Conservation (phyloP, 2,888 invertebrate genomes). For the Drosophila aldrichi region DNA sequence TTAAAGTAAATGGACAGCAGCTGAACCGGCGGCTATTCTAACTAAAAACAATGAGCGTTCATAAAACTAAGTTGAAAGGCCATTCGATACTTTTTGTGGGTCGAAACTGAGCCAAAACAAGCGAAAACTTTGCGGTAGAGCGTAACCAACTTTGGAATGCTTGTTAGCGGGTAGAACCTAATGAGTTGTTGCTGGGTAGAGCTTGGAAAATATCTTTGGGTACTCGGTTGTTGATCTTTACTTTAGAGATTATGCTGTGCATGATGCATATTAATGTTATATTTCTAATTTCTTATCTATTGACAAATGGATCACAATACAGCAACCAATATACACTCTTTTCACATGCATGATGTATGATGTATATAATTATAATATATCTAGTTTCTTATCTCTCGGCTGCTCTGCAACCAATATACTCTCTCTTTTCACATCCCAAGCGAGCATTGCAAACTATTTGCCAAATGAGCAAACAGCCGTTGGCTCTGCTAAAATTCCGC, state of each 20-base stretch:
- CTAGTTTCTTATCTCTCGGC: too few relatives aligned
- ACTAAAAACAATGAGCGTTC: constrained; percentile 27
- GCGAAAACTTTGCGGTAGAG: background rate
- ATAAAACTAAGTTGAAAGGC: constrained; percentile 48
- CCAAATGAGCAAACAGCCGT: constrained; percentile 48
- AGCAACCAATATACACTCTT: too few relatives aligned
- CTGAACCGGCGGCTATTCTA: constrained; percentile 29
- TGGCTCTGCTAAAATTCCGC: constrained; percentile 11
- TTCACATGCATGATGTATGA: too few relatives aligned
- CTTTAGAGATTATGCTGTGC: too few relatives aligned
- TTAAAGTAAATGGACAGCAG: constrained; percentile 65
- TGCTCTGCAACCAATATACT: background rate
- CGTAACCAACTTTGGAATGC: background rate
- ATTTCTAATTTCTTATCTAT: too few relatives aligned
- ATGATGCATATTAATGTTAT: too few relatives aligned
- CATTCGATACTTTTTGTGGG: constrained; percentile 45
- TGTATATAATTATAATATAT: too few relatives aligned
- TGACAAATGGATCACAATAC: too few relatives aligned
- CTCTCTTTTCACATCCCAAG: background rate
- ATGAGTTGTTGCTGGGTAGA: too few relatives aligned
- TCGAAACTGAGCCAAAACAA: constrained; percentile 25
- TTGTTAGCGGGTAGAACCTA: too few relatives aligned
- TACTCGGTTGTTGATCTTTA: too few relatives aligned
- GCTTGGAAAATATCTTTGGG: too few relatives aligned
- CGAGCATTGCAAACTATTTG: constrained; percentile 40